These are phyloP conservation scores for Wiebesia pumilae DNA, from an alignment of 1,140 invertebrate species.

Conservation along the genomic window DNA sequence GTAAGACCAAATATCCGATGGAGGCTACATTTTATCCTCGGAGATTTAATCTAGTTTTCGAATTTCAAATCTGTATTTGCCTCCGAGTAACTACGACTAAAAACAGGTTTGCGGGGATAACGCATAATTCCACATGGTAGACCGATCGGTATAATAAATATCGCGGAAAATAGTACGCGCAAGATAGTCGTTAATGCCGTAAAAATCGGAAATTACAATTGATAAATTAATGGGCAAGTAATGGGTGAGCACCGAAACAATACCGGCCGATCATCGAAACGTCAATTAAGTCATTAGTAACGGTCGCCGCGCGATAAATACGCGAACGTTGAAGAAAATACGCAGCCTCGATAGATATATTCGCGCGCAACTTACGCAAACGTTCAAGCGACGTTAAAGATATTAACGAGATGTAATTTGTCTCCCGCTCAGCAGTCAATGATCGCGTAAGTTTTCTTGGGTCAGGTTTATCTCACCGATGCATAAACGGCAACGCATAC, in stretches of 20 bases:
- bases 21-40: background rate
- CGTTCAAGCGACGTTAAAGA: no score
- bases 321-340: background rate
- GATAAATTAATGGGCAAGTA: background rate
- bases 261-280: background rate
- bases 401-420: no score
- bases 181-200: background rate
- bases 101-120: background rate
- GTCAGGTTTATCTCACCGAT: background rate
- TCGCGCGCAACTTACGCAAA: background rate
- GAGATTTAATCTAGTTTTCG: background rate
- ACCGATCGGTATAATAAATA: background rate
- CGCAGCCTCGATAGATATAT: no score
- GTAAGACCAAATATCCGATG: background rate
- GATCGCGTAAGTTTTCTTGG: no score
- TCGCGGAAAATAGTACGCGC: background rate
- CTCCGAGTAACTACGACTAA: background rate
- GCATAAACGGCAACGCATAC: background rate
- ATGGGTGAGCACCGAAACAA: background rate
- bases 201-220: background rate
- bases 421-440: no score
- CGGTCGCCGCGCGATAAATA: background rate
- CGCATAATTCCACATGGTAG: background rate
- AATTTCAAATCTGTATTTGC: background rate
- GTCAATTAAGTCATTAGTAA: conserved; percentile 1